phyloP scores from a whole-genome alignment of 2,888 invertebrate genomes.

The Stegana nigrithorax region DNA sequence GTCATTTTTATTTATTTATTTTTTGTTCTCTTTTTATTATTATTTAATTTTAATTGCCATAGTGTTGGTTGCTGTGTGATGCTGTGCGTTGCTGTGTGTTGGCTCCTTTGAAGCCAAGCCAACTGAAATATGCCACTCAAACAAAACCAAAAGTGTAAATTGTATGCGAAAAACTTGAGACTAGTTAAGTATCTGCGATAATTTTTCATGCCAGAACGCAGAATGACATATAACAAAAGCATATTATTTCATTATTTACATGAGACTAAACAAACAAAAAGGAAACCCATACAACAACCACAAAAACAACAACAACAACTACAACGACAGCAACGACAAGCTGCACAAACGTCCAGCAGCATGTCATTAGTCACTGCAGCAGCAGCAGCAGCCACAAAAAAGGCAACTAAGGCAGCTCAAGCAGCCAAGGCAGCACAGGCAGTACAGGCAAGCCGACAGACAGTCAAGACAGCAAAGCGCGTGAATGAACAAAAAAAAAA shows the following conservation, averaged over 20 bases:
- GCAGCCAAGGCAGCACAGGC: not conserved
- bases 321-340: too few relatives aligned
- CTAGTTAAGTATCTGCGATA: slow-evolving; percentile 36
- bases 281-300: too few relatives aligned
- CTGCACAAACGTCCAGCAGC: slow-evolving; percentile 39
- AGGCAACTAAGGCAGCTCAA: slow-evolving; percentile 4
- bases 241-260: slow-evolving; percentile 62
- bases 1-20: slow-evolving; percentile 43
- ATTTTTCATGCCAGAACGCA: slow-evolving; percentile 57
- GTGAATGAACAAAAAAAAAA: not conserved
- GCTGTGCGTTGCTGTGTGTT: too few relatives aligned
- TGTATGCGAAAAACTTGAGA: not conserved
- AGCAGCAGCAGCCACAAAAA: slow-evolving; percentile 29
- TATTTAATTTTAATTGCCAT: too few relatives aligned
- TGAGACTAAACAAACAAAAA: slow-evolving; percentile 44
- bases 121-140: too few relatives aligned
- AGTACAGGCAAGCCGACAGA: not conserved
- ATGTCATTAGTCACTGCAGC: slow-evolving; percentile 50
- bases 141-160: slow-evolving; percentile 1
- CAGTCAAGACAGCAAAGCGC: not conserved
- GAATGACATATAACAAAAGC: slow-evolving; percentile 36
- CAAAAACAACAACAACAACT: not conserved
- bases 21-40: too few relatives aligned
- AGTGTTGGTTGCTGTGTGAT: too few relatives aligned
- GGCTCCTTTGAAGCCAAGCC: too few relatives aligned